phyloP scores from a whole-genome alignment of 1,140 invertebrate genomes.

The Lucilia cuprina region DNA sequence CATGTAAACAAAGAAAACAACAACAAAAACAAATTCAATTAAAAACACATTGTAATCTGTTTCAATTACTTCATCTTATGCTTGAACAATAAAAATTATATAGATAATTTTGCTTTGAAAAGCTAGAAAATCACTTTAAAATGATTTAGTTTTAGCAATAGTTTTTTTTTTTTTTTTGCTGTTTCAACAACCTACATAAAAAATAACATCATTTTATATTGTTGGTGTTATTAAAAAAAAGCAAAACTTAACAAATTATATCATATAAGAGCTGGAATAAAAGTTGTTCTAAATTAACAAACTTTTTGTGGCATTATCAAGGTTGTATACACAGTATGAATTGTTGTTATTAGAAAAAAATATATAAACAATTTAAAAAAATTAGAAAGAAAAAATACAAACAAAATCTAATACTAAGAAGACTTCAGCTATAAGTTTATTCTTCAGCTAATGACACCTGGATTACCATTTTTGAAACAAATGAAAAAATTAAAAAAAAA shows the following conservation, averaged over 20 bases:
- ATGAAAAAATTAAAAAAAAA: no score
- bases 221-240: background rate
- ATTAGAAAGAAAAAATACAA: background rate
- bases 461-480: background rate
- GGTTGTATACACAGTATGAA: background rate
- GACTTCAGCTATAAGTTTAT: background rate
- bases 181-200: background rate
- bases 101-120: background rate
- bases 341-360: no score
- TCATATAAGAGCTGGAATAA: background rate
- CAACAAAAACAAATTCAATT: background rate
- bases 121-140: background rate
- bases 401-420: background rate
- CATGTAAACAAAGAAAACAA: background rate
- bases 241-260: background rate
- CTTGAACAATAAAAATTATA: background rate
- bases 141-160: background rate
- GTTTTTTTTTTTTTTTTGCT: background rate
- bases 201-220: background rate
- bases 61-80: background rate
- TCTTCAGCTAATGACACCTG: background rate
- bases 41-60: background rate
- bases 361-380: background rate
- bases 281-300: background rate
- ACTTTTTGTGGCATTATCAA: constrained; percentile 11